These are phyloP conservation scores for Bettongia penicillata DNA, from an alignment of 2,113 vertebrate genomes.

Conservation along the genomic window DNA sequence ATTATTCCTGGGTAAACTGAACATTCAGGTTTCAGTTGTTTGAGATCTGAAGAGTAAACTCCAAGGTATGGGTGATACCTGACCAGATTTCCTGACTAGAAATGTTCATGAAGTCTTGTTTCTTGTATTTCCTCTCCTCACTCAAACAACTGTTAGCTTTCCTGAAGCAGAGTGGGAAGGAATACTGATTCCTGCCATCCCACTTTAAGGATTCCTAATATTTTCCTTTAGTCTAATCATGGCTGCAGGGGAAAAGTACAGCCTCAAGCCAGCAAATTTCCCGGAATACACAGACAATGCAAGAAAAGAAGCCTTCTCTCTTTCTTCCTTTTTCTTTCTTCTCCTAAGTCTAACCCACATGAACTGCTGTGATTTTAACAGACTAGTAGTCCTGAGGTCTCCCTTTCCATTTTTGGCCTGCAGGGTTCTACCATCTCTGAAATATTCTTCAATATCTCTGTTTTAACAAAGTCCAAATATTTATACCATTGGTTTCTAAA, in stretches of 20 bases:
- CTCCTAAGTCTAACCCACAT: neutral
- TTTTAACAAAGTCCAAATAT: slow-evolving; percentile 51
- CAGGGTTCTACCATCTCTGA: too few relatives aligned
- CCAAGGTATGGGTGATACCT: neutral
- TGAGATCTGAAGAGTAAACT: neutral
- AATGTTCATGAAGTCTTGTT: neutral
- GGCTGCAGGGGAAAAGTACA: neutral
- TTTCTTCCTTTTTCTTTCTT: neutral
- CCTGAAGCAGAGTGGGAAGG: neutral
- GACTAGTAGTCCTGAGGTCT: slow-evolving; percentile 41
- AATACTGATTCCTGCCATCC: neutral
- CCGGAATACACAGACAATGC: neutral
- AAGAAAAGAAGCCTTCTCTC: neutral
- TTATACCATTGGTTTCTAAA: slow-evolving; percentile 35
- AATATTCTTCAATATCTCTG: slow-evolving; percentile 24
- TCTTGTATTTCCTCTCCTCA: neutral
- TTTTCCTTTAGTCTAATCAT: neutral
- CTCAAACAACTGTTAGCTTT: neutral
- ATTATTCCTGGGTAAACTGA: slow-evolving; percentile 2
- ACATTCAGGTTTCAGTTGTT: neutral
- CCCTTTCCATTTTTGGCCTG: neutral
- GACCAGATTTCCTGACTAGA: neutral
- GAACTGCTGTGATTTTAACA: slow-evolving; percentile 60
- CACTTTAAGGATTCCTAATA: neutral
- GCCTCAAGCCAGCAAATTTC: neutral